phyloP scores from a whole-genome alignment of 2,888 invertebrate genomes.

The Muscina levida region DNA sequence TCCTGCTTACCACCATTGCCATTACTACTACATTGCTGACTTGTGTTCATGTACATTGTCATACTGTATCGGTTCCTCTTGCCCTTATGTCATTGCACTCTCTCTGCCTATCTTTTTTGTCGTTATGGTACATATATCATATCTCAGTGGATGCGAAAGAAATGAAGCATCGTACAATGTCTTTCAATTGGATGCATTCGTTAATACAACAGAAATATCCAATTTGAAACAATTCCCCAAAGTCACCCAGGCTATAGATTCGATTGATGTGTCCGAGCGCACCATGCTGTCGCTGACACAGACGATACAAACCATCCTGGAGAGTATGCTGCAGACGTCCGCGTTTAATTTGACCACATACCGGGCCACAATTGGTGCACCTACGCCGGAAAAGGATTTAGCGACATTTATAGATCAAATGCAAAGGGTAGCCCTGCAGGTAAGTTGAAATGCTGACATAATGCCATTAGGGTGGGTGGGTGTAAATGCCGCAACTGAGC shows the following conservation, averaged over 20 bases:
- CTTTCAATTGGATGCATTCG: slow-evolving; percentile 85
- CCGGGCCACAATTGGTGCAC: slow-evolving; percentile 77
- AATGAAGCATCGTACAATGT: slow-evolving; percentile 87
- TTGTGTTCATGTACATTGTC: no score
- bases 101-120: no score
- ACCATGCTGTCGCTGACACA: slow-evolving; percentile 78
- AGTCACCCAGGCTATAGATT: slow-evolving; percentile 78
- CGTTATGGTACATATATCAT: slow-evolving; percentile 13
- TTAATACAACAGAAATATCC: slow-evolving; percentile 84
- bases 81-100: no score
- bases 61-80: no score
- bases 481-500: no score
- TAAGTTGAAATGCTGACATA: slow-evolving; percentile 64
- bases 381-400: slow-evolving; percentile 80
- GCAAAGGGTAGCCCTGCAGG: slow-evolving; percentile 80
- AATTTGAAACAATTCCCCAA: slow-evolving; percentile 79
- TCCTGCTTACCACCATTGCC: slow-evolving; percentile 2
- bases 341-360: slow-evolving; percentile 79
- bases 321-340: slow-evolving; percentile 79
- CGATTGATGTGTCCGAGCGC: slow-evolving; percentile 77
- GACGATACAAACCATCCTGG: slow-evolving; percentile 78
- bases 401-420: slow-evolving; percentile 80
- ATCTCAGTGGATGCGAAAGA: slow-evolving; percentile 85
- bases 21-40: background rate
- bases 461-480: background rate